Evolutionary conservation across 2,888 invertebrate species (phyloP).

Genomic region (Plagiodera versicolora): DNA sequence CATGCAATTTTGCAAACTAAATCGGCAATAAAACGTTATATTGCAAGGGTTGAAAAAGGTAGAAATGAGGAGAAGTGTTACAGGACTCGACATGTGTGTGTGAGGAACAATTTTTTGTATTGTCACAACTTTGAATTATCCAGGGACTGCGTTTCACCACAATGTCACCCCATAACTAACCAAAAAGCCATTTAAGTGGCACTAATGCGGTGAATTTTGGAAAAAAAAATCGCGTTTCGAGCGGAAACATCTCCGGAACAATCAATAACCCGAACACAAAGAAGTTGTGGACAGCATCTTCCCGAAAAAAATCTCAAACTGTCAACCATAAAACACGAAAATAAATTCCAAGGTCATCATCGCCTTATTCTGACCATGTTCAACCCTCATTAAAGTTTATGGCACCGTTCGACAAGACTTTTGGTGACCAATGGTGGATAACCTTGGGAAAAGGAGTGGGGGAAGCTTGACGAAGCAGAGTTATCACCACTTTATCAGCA

Average conservation of each 20-base stretch:
- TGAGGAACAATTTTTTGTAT: too few species aligned
- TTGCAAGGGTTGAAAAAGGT: conserved; percentile 1
- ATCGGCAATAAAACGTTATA: conserved; percentile 13
- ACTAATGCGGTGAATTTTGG: not conserved
- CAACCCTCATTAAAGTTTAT: too few species aligned
- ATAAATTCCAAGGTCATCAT: conserved; percentile 25
- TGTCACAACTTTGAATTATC: not conserved
- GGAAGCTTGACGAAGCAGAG: too few species aligned
- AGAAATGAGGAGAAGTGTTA: too few species aligned
- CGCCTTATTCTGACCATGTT: conserved; percentile 20
- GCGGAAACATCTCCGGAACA: not conserved
- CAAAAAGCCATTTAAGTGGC: not conserved
- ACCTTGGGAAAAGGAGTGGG: too few species aligned
- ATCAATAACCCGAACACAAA: not conserved
- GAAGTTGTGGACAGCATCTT: not conserved
- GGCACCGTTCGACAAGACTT: too few species aligned
- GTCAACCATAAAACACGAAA: conserved; percentile 13
- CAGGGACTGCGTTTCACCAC: not conserved
- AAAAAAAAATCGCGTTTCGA: conserved; percentile 6
- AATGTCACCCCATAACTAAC: not conserved
- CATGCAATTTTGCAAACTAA: conserved; percentile 18
- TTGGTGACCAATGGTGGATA: too few species aligned
- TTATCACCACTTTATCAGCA: too few species aligned
- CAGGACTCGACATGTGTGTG: too few species aligned
- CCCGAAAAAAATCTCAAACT: conserved; percentile 12